Evolutionary conservation across 30 jellyfish, hydroid and myxozoan genomes (phyloP), one percentile per base, ranked within the genome.

Genomic region (Hydractinia symbiolongicarpus): DNA sequence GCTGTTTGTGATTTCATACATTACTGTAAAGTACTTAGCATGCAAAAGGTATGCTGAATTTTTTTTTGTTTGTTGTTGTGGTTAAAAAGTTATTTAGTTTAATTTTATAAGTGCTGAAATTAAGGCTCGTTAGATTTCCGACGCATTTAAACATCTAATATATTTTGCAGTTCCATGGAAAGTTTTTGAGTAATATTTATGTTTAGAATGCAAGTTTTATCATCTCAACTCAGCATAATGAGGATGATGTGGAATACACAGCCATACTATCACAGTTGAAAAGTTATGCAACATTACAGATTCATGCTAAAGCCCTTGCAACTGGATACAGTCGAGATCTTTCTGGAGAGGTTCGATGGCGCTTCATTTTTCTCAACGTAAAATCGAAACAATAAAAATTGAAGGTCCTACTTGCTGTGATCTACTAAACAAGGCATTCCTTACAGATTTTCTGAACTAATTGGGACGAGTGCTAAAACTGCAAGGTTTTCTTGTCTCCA

Each of bases 281-380:
- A 13, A 44, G 40, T 64, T 64, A 64, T 79, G 82, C 87, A 5
- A 61, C 87, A 61, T 5, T 79, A 44, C 55, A 66, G 19, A 66
- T 79, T 5, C 83, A 79, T 61, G 84, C 50, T 40, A 62, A 67
- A 13, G 20, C 87, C 49, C 66, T 79, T 49, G 61, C 50, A 66
- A 79, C 87, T 30, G 87, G 87, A 5, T 79, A 79, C 64, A 79
- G 87, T 54, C 64, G 66, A 60, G 87, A 79, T 5, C 15, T 79
- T 5, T 57, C 87, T 14, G 87, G 87, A 5, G 84, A 79, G 74
- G 87, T 79, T 49, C 55, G 53, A 8, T 8, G 5, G 51, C 11
- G 10, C 44, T 21, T 73, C 20, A 68, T 15, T n/a, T 20, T 11
- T n/a, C 50, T 68, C n/a, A 68, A 30, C 44, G 44, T 30, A 30